Base-by-base conservation (phyloP, 1,140 invertebrate genomes). In the Zaprionus africanus region DNA sequence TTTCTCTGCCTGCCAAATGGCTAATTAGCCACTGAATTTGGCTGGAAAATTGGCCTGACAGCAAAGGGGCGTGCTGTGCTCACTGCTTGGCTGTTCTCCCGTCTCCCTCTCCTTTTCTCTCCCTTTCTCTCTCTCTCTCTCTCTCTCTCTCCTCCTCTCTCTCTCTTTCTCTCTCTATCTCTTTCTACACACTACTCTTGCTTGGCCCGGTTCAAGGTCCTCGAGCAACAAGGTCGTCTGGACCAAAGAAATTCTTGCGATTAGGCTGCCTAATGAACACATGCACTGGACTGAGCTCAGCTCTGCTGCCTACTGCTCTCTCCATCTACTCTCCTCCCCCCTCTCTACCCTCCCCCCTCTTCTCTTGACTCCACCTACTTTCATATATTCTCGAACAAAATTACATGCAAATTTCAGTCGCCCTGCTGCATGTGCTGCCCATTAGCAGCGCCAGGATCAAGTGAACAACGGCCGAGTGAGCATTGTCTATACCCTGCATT, bases 321-420 rank as follows among this genome's bases (percentile, higher is more conserved):
- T 34, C 19, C 54, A 4, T 62, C 6, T 31, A 9, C 7, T 31
- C 28, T 9, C 26, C 31, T 0, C 26, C 6, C 26, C 26, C 54
- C 38, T 58, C 63, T 63, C 62, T 63, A 26, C 41, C 2, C 1
- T n/a, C 1, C 41, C 19, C 41, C 9, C 38, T 22, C 9, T 22
- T n/a, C 57, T 7, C 5, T 11, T 28, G 24, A 11, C 28, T 34
- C 49, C 41, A 2, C 1, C 41, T 9, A 1, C 41, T 15, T 41
- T 46, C 41, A 19, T 46, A 46, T 17, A 46, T 56, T 71, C 64
- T 31, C 51, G 56, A 34, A 56, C 46, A 74, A 79, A 86, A 86
- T 87, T 82, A 85, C 83, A 85, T 87, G 83, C 71, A 87, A 86
- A 82, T 87, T 86, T 79, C 76, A 86, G 82, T 46, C 13, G 38